Conservation (phyloP, 2,113 vertebrate species). For the Micromys minutus region DNA sequence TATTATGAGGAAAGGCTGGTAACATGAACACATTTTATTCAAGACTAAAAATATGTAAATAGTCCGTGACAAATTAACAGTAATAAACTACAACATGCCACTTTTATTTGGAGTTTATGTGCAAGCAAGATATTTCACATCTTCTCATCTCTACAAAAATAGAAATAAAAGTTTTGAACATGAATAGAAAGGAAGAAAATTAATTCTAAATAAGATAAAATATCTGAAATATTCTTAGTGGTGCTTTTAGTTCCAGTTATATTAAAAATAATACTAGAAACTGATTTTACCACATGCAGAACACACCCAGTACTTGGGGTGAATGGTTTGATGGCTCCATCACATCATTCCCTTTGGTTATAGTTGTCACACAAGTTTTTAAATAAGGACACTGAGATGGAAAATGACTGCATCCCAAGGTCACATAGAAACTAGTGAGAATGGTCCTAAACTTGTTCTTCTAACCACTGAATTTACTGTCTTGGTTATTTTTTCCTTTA, state of each 20-base stretch:
- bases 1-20: background rate
- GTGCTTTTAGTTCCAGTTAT: background rate
- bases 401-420: background rate
- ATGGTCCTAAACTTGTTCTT: background rate
- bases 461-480: background rate
- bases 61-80: background rate
- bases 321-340: background rate
- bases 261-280: slow-evolving; percentile 29
- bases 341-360: background rate
- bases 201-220: background rate
- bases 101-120: background rate
- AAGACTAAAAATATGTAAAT: slow-evolving; percentile 33
- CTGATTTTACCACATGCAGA: background rate
- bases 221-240: background rate
- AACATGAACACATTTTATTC: background rate
- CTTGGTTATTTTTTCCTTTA: slow-evolving; percentile 6
- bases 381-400: background rate
- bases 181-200: slow-evolving; percentile 21
- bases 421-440: background rate
- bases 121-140: background rate
- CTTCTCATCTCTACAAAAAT: slow-evolving; percentile 33
- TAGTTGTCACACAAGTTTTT: background rate
- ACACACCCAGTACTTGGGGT: background rate
- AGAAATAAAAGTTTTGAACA: background rate
- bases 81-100: slow-evolving; percentile 36